Percentiles rank a stretch among this genome's conserved stretches.
Conservation (phyloP, 1,140 invertebrate genomes). For the Chionoecetes opilio region DNA sequence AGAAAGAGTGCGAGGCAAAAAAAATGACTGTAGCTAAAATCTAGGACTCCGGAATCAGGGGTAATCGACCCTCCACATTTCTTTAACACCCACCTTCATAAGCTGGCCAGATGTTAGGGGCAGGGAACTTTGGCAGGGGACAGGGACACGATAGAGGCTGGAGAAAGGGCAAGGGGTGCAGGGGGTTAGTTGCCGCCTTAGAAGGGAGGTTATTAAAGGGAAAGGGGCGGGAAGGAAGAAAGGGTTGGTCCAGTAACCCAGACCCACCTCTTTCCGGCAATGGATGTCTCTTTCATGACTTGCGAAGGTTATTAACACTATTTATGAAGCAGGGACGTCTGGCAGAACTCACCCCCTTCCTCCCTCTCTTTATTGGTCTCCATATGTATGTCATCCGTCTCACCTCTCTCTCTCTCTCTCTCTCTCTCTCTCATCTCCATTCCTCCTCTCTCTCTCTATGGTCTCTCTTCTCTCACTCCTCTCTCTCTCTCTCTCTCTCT, state of each 20-base stretch:
- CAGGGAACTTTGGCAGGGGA: not conserved
- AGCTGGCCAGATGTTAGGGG: not conserved
- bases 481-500: not conserved
- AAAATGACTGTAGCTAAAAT: slow-evolving; percentile 1
- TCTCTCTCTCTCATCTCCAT: no score
- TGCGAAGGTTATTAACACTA: not conserved
- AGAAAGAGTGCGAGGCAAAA: not conserved
- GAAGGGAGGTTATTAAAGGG: not conserved
- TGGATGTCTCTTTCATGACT: not conserved
- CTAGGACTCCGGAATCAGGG: not conserved
- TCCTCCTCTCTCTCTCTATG: no score
- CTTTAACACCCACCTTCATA: not conserved
- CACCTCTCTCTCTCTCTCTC: no score
- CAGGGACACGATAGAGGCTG: not conserved
- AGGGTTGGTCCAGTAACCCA: not conserved
- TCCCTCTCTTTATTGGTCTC: not conserved
- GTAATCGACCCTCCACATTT: not conserved
- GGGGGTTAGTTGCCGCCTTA: not conserved
- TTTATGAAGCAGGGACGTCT: not conserved
- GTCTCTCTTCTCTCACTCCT: no score
- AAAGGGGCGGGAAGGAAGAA: not conserved
- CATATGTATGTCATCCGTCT: no score
- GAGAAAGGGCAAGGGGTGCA: not conserved
- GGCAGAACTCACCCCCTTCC: not conserved
- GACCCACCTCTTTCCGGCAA: not conserved